Percentiles rank a stretch among this genome's conserved stretches.
These are phyloP conservation scores for Intellagama lesueurii DNA, from an alignment of 2,797 vertebrate genomes.

Conservation along the genomic window DNA sequence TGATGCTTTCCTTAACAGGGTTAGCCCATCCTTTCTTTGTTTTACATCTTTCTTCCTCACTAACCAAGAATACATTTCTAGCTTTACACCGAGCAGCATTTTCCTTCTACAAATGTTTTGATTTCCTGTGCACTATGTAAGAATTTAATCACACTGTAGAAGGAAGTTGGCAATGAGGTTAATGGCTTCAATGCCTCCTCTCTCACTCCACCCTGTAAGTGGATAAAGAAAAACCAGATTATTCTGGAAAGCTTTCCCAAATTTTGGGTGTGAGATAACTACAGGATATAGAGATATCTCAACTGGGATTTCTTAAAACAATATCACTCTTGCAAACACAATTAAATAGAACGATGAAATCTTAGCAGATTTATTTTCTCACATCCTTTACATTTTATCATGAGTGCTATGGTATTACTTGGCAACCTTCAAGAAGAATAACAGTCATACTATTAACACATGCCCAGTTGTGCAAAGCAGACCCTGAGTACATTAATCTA, in stretches of 20 bases:
- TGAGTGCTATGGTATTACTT: background rate
- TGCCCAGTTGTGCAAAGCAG: conserved; percentile 34
- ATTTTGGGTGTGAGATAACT: background rate
- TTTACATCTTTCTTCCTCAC: background rate
- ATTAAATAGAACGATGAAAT: conserved; percentile 34
- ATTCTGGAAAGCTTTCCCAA: background rate
- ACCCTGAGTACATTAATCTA: conserved; percentile 44
- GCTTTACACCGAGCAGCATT: background rate
- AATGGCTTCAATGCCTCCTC: conserved; percentile 14
- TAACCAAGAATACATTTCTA: background rate
- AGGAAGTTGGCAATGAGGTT: background rate
- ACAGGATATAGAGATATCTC: background rate
- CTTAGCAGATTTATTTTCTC: conserved; percentile 21
- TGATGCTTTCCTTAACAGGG: background rate
- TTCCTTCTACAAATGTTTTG: background rate
- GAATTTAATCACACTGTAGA: conserved; percentile 18
- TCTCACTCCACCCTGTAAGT: background rate
- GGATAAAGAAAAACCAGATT: background rate
- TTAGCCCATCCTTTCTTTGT: background rate
- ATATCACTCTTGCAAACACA: background rate
- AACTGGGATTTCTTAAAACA: background rate
- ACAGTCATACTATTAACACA: conserved; percentile 28
- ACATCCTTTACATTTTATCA: conserved; percentile 29
- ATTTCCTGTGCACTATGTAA: background rate
- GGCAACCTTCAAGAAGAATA: conserved; percentile 43